Base-by-base conservation (phyloP, 1,140 invertebrate genomes). In the Callitettix versicolor region DNA sequence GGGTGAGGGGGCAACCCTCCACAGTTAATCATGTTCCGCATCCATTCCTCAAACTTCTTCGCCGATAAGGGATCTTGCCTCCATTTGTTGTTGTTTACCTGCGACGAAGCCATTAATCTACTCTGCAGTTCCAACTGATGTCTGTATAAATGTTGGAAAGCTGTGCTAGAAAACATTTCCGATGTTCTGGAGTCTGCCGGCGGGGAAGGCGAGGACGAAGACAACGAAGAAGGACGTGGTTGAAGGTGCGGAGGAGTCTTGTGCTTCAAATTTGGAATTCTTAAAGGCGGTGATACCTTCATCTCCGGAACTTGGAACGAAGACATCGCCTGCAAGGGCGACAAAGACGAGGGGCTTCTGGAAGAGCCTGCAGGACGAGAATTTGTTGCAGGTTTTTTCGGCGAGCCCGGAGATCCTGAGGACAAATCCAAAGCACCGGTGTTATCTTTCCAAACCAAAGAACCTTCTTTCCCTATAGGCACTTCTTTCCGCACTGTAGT, bases 401-500 rank as follows among this genome's bases (percentile, higher is more conserved):
- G 38, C 6, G 38, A 30, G 7, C 26, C 22, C 14, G 48, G 48
- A 15, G 48, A 51, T 18, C 48, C 48, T 21, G 48, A 36, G 3
- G 48, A 55, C 5, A 55, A 38, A 40, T 55, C 54, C 15, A 55
- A 26, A 7, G 54, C 44, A 9, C 54, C 54, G 17, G 47, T 55
- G 24, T 30, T 22, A n/a, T 55, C 54, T 21, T 47, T 33, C 12
- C 38, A 18, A 11, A 55, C 54, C 11, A 38, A 47, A n/a, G 54
- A 33, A 24, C 15, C 46, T 30, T 55, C 44, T 41, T 55, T 55
- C n/a, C 54, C 54, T 1, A 55, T 55, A 5, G 54, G 54, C 7
- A 55, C 54, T 34, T 55, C 54, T 49, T 55, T 55, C 20, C 54
- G 34, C 3, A 55, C 46, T n/a, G 54, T 55, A 6, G 54, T 55